These are phyloP conservation scores for Leistus spinibarbis DNA, from an alignment of 2,888 invertebrate genomes.

Conservation along the genomic window DNA sequence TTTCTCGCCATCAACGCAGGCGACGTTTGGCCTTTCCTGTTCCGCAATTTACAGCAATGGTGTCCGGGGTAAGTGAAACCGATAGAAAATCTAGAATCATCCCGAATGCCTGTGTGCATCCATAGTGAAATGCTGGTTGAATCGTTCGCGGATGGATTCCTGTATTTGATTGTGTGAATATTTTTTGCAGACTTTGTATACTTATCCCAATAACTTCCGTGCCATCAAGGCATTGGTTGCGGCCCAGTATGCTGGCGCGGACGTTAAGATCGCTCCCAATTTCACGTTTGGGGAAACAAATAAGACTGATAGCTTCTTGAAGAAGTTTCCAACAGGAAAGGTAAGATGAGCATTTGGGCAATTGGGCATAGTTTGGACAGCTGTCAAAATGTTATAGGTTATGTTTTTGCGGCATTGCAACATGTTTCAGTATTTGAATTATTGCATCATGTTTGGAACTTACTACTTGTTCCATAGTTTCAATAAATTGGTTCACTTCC, in stretches of 20 bases:
- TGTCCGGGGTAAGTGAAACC: constrained; percentile 70
- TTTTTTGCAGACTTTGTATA: constrained; percentile 89
- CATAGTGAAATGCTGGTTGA: not conserved
- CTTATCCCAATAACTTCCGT: constrained; percentile 97
- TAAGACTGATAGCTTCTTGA: constrained; percentile 81
- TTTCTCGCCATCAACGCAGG: constrained; percentile 45
- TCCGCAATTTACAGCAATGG: constrained; percentile 68
- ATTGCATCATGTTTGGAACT: not conserved
- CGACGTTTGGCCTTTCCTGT: constrained; percentile 52
- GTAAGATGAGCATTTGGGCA: constrained; percentile 61
- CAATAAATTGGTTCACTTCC: too few species aligned
- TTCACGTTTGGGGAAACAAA: constrained; percentile 96
- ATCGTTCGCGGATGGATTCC: constrained; percentile 39
- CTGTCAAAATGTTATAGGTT: not conserved
- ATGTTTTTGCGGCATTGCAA: constrained; percentile 10
- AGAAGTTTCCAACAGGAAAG: constrained; percentile 97
- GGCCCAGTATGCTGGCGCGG: constrained; percentile 92
- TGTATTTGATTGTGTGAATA: constrained; percentile 27
- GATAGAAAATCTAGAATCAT: constrained; percentile 39
- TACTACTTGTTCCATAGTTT: too few species aligned
- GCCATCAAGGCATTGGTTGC: constrained; percentile 97
- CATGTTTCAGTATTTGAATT: not conserved
- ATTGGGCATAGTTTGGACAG: not conserved
- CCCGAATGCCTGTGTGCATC: constrained; percentile 37
- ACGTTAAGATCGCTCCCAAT: constrained; percentile 79